These are phyloP conservation scores for Vimba vimba DNA, from an alignment of 2,113 vertebrate genomes.

Conservation along the genomic window DNA sequence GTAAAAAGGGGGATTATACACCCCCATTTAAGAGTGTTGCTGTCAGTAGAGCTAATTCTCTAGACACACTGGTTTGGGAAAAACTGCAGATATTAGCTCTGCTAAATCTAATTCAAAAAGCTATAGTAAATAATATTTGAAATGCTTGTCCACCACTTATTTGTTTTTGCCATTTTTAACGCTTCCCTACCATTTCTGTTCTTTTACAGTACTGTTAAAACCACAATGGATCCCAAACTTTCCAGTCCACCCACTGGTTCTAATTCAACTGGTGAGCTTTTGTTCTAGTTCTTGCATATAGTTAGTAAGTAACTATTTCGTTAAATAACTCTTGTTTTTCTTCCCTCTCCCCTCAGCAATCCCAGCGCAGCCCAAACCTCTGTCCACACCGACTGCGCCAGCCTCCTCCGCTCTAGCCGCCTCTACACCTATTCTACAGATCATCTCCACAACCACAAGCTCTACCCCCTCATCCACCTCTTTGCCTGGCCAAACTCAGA, in stretches of 20 bases:
- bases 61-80: background rate
- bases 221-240: slow-evolving; percentile 71
- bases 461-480: slow-evolving; percentile 65
- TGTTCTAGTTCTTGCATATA: background rate
- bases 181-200: slow-evolving; percentile 46
- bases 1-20: too few species aligned
- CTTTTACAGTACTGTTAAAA: slow-evolving; percentile 71
- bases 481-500: slow-evolving; percentile 70
- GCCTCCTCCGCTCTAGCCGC: slow-evolving; percentile 65
- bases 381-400: slow-evolving; percentile 43
- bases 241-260: slow-evolving; percentile 57
- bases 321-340: background rate
- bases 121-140: background rate
- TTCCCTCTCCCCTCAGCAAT: slow-evolving; percentile 34
- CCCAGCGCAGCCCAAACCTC: slow-evolving; percentile 51
- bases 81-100: background rate
- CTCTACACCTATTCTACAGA: slow-evolving; percentile 72
- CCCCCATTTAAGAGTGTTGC: too few species aligned
- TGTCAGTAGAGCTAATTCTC: too few species aligned
- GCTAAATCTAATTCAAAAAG: background rate
- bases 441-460: slow-evolving; percentile 65
- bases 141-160: background rate
- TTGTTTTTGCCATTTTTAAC: background rate
- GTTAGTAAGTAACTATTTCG: too few species aligned
- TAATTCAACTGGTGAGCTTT: slow-evolving; percentile 66